Conservation (phyloP, 2,113 vertebrate species). For the Sakesphorus luctuosus region DNA sequence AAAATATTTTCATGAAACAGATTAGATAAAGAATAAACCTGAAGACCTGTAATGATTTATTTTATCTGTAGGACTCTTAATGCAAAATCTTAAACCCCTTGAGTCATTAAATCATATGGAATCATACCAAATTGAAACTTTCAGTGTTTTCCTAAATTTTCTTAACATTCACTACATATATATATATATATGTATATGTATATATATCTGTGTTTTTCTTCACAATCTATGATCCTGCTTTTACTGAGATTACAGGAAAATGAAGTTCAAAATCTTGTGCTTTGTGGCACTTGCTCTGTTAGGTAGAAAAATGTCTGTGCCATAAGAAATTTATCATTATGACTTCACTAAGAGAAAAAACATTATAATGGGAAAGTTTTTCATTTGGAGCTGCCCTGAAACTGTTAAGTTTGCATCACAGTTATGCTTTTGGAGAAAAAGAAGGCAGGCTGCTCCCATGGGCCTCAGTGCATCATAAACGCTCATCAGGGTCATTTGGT, state of each 20-base stretch:
- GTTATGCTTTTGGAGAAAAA: neutral
- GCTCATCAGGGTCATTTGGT: neutral
- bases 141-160: neutral
- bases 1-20: neutral
- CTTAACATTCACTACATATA: neutral
- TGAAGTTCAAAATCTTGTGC: neutral
- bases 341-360: neutral
- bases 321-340: neutral
- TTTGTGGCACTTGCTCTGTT: neutral
- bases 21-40: neutral
- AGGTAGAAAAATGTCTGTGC: neutral
- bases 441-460: neutral
- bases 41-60: neutral
- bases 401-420: neutral
- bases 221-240: neutral
- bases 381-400: neutral
- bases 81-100: neutral
- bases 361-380: neutral
- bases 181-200: neutral
- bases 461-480: neutral
- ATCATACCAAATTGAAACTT: neutral
- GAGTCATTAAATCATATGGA: neutral
- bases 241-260: neutral
- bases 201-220: neutral
- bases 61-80: neutral